Percentiles rank a stretch among this genome's conserved stretches.
Conservation (phyloP, 37 sponge, comb jelly and placozoan genomes). For the Aphrocallistes beatrix region DNA sequence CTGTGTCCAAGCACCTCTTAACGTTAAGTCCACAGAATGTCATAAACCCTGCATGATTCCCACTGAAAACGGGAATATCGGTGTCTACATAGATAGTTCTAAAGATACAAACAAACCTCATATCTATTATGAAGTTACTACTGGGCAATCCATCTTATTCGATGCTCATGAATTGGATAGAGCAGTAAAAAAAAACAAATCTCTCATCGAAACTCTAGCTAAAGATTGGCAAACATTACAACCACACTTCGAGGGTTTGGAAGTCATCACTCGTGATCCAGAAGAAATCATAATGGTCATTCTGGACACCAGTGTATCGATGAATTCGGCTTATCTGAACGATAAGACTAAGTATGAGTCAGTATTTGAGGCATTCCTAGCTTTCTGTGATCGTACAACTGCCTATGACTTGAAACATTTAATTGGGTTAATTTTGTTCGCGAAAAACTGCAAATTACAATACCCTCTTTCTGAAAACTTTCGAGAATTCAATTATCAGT, state of each 20-base stretch:
- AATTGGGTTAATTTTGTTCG: neutral
- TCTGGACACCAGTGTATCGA: neutral
- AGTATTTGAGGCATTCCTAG: neutral
- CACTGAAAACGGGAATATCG: neutral
- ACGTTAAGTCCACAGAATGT: neutral
- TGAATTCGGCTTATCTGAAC: neutral
- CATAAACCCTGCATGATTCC: neutral
- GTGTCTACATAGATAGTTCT: neutral
- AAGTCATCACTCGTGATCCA: neutral
- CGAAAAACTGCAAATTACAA: neutral
- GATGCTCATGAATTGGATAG: neutral
- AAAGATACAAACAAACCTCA: neutral
- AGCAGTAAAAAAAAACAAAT: neutral
- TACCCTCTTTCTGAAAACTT: neutral
- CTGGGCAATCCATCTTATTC: neutral
- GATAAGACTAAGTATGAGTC: neutral
- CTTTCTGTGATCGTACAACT: conserved; percentile 16
- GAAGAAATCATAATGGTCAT: neutral
- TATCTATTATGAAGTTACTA: neutral
- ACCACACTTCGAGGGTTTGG: too few relatives aligned
- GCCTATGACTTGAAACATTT: conserved; percentile 16
- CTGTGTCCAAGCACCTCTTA: neutral
- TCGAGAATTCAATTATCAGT: neutral
- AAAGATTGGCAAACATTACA: too few relatives aligned
- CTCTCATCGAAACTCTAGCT: too few relatives aligned